Evolutionary conservation across 2,113 vertebrate species (phyloP), one percentile per base, ranked within the genome.

Genomic region (Azemiops feae): DNA sequence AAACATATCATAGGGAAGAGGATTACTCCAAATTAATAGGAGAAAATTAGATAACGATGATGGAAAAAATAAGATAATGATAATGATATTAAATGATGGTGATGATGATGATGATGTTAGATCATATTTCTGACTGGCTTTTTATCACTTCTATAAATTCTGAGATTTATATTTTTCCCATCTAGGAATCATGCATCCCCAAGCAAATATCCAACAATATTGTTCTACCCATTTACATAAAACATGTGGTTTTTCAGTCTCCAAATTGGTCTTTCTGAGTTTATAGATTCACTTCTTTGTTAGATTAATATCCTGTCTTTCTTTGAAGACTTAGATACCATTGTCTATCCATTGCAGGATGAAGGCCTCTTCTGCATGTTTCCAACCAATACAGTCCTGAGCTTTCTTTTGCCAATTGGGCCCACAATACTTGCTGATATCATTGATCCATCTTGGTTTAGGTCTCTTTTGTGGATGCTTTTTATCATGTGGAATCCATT

Each of bases 231-330:
- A 55, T 22, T 54, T 57, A 34, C 50, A 54, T n/a, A 47, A 50
- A 30, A 50, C 27, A 57, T 94, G 53, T 91, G 22, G 30, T 25
- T 85, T 34, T 91, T 93, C 25, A 25, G 74, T 93, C 85, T 81
- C 14, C 50, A 89, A 43, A 20, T 25, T 91, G 95, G 69, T 86
- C 92, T 95, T 96, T 89, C 85, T 93, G 87, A 96, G 60, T 93
- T 97, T 92, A 96, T 97, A 97, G 96, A 97, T 96, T 96, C 20
- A 57, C 55, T 57, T 57, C 55, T 57, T 57, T 57, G 55, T 23
- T 57, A 57, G 55, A 57, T 57, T 95, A 95, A 55, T 55, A 57
- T 57, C 55, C 20, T 57, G 22, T 22, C 55, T 57, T 57, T 20
- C 55, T 22, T 57, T 57, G 20, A 57, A 22, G 20, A 23, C 1